Evolutionary conservation across 2,888 invertebrate species (phyloP).

Genomic region (Pinctada fucata): DNA sequence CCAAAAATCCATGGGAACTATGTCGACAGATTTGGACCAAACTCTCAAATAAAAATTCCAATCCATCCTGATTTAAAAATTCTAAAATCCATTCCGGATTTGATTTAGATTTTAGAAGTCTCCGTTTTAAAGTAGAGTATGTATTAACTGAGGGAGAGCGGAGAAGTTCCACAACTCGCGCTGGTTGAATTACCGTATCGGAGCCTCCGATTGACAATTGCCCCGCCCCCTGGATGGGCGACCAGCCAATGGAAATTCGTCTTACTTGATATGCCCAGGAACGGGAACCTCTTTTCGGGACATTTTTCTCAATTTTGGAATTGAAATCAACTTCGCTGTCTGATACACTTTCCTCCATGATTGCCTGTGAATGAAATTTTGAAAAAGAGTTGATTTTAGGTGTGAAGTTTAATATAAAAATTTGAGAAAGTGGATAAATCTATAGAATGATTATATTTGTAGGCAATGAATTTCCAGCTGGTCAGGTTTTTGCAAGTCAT

Average conservation of each 20-base stretch:
- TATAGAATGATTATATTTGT: too few species aligned
- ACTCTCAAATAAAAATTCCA: constrained; percentile 65
- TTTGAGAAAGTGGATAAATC: neutral
- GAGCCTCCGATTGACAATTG: constrained; percentile 37
- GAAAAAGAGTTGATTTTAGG: constrained; percentile 12
- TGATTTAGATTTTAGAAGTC: constrained; percentile 52
- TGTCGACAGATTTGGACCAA: constrained; percentile 59
- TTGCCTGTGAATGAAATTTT: constrained; percentile 4
- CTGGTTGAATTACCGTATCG: constrained; percentile 45
- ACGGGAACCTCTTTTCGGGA: constrained; percentile 41
- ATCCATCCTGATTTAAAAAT: constrained; percentile 63
- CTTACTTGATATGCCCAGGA: constrained; percentile 53
- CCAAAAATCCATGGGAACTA: constrained; percentile 54
- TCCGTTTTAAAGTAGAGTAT: constrained; percentile 57
- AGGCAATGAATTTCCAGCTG: too few species aligned
- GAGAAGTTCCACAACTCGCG: constrained; percentile 49
- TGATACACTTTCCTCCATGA: constrained; percentile 58
- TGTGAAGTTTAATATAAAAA: neutral
- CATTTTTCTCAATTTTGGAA: constrained; percentile 17
- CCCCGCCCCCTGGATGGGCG: constrained; percentile 41
- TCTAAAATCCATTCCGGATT: constrained; percentile 62
- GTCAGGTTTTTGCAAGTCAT: too few species aligned
- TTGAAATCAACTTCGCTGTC: constrained; percentile 57
- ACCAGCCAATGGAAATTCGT: constrained; percentile 57
- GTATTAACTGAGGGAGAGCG: constrained; percentile 58